phyloP scores from a whole-genome alignment of 2,888 invertebrate species.

The Frankliniella fusca region DNA sequence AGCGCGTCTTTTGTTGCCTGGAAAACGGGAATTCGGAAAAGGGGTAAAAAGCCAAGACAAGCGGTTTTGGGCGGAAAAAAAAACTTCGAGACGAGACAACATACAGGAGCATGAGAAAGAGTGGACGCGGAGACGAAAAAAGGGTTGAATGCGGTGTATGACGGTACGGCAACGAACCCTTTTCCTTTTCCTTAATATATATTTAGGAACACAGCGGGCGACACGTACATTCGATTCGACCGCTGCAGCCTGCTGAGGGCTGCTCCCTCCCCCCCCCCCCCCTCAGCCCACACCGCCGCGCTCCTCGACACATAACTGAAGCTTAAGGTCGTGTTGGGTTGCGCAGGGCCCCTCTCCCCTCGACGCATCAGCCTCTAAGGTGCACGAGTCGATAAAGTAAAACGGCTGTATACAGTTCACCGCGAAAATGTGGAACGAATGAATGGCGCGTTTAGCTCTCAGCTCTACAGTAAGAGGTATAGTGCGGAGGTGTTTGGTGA shows the following conservation, averaged over 20 bases:
- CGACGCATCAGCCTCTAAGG: too few relatives aligned
- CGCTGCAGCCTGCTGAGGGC: too few relatives aligned
- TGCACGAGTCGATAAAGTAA: too few relatives aligned
- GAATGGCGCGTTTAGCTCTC: too few relatives aligned
- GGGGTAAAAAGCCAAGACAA: not conserved
- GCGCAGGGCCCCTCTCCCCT: not conserved
- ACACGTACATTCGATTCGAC: not conserved
- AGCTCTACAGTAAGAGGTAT: too few relatives aligned
- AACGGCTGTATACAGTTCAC: too few relatives aligned
- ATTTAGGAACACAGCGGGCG: conserved; percentile 13
- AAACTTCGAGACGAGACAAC: not conserved
- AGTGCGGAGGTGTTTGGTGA: too few relatives aligned
- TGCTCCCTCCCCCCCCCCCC: too few relatives aligned
- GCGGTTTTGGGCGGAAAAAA: not conserved
- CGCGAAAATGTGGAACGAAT: too few relatives aligned
- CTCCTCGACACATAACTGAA: not conserved
- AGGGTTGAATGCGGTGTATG: not conserved
- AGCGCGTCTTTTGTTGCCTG: not conserved
- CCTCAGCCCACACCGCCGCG: not conserved
- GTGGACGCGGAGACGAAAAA: not conserved
- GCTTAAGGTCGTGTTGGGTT: conserved; percentile 5
- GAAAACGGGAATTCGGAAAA: not conserved
- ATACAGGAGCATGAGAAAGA: not conserved
- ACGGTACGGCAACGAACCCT: not conserved
- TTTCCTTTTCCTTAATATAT: conserved; percentile 23